Percentiles rank a stretch among this genome's conserved stretches.
phyloP scores from a whole-genome alignment of 2,797 vertebrate genomes.

The Falco berigora region DNA sequence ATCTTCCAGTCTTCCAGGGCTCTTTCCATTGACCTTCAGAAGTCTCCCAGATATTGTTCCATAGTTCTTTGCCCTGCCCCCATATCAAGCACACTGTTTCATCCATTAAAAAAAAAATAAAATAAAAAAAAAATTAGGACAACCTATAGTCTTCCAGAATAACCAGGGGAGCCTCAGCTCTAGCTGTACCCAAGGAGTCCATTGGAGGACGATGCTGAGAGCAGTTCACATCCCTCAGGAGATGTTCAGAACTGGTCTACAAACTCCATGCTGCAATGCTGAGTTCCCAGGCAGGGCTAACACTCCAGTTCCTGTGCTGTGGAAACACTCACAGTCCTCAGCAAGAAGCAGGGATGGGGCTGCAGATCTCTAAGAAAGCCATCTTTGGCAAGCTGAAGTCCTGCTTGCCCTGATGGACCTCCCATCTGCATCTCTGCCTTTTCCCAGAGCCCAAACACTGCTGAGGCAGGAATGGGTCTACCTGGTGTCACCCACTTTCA shows the following conservation, averaged over 20 bases:
- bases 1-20: not conserved
- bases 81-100: not conserved
- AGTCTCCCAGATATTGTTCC: not conserved
- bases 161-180: not conserved
- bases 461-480: not conserved
- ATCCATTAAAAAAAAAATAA: not conserved
- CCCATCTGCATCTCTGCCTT: not conserved
- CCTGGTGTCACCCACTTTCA: not conserved
- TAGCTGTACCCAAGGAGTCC: not conserved
- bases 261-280: not conserved
- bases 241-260: not conserved
- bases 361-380: not conserved
- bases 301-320: not conserved
- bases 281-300: not conserved
- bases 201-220: not conserved
- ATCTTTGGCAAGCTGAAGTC: not conserved
- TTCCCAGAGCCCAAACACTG: not conserved
- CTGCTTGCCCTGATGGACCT: not conserved
- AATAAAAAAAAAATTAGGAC: not conserved
- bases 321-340: not conserved
- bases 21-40: not conserved
- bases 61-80: not conserved
- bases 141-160: not conserved
- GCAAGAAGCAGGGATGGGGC: not conserved
- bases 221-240: not conserved